Conservation (phyloP, 2,113 vertebrate species). For the Nibea coibor region DNA sequence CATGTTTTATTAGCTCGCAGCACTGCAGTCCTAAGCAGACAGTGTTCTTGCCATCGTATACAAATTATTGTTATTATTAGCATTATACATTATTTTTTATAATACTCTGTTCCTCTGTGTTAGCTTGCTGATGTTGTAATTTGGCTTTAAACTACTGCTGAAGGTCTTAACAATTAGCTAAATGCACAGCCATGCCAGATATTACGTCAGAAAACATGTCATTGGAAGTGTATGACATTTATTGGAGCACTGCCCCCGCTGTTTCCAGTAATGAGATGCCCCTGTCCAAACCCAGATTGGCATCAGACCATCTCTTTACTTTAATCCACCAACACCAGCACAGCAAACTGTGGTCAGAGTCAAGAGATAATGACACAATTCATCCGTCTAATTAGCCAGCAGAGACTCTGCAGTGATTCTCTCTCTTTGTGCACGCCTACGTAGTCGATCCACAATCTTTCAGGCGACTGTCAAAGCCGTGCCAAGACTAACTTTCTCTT, state of each 20-base stretch:
- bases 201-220: not conserved
- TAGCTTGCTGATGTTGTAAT: not conserved
- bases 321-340: not conserved
- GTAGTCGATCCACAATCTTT: not conserved
- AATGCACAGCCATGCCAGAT: not conserved
- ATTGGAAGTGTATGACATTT: not conserved
- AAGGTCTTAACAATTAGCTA: not conserved
- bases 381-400: conserved; percentile 37
- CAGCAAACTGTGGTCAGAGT: conserved; percentile 10
- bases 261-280: conserved; percentile 20
- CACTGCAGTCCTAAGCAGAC: not conserved
- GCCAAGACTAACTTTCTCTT: not conserved
- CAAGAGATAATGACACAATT: conserved; percentile 65
- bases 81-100: not conserved
- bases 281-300: conserved; percentile 1
- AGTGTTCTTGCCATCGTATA: not conserved
- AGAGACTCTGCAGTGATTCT: not conserved
- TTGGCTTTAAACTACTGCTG: no score
- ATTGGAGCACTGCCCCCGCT: not conserved
- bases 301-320: not conserved
- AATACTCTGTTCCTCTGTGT: not conserved
- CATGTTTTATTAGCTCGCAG: not conserved
- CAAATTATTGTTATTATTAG: not conserved
- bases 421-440: not conserved
- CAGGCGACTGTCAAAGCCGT: not conserved